Conservation (phyloP, 2,113 vertebrate species). For the Rana temporaria region DNA sequence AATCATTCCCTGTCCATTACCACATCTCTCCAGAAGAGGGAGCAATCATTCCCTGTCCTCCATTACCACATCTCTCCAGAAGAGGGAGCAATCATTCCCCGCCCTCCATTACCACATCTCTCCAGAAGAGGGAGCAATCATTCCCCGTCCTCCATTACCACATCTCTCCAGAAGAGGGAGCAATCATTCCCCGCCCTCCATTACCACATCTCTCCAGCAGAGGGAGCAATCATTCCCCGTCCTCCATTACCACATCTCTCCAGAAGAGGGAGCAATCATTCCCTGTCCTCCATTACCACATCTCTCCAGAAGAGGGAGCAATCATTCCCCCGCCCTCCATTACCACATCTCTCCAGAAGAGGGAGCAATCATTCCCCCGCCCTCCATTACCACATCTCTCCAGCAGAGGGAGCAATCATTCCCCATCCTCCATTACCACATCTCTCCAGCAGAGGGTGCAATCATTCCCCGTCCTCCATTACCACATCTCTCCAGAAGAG, state of each 20-base stretch:
- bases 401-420: not conserved
- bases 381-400: not conserved
- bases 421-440: not conserved
- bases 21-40: no score
- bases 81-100: not conserved
- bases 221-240: not conserved
- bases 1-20: conserved; percentile 66
- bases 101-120: not conserved
- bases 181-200: no score
- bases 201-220: not conserved
- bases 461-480: not conserved
- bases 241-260: not conserved
- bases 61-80: not conserved
- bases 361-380: not conserved
- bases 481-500: not conserved
- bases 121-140: not conserved
- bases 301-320: no score
- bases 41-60: no score
- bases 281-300: conserved; percentile 73
- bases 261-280: not conserved
- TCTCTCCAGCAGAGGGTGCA: not conserved
- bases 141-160: conserved; percentile 62
- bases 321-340: not conserved
- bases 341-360: not conserved
- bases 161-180: no score